Evolutionary conservation across 2,113 vertebrate genomes (phyloP).

Genomic region (Blennius ocellaris): DNA sequence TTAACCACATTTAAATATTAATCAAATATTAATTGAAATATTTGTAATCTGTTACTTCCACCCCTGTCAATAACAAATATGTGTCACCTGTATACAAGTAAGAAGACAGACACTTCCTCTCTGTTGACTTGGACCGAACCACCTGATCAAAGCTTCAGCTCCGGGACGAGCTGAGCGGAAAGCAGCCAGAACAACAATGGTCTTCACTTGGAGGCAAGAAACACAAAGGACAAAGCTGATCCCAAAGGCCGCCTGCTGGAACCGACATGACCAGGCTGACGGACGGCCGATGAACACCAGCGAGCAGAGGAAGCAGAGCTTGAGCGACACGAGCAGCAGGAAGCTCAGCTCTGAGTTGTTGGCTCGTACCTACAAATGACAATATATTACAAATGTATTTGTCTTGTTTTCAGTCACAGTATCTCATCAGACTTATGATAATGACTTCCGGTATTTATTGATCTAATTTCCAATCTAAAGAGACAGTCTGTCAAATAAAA

Average conservation of each 20-base stretch:
- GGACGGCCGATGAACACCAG: constrained; percentile 82
- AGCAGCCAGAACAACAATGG: constrained; percentile 81
- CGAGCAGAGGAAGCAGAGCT: constrained; percentile 82
- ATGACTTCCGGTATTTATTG: too few relatives aligned
- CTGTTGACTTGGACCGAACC: constrained; percentile 79
- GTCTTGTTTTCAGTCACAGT: too few relatives aligned
- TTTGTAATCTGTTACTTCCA: too few relatives aligned
- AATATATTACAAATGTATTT: too few relatives aligned
- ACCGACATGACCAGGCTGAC: constrained; percentile 74
- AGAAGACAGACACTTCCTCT: constrained; percentile 72
- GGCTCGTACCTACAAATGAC: constrained; percentile 67
- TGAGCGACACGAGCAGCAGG: constrained; percentile 78
- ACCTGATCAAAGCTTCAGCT: constrained; percentile 69
- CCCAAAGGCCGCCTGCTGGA: constrained; percentile 82
- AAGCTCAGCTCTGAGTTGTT: constrained; percentile 86
- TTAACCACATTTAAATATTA: too few relatives aligned
- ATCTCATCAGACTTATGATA: too few relatives aligned
- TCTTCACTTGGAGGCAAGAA: constrained; percentile 82
- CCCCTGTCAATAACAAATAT: neutral
- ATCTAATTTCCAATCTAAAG: too few relatives aligned
- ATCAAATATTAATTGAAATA: too few relatives aligned
- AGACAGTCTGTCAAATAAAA: too few relatives aligned
- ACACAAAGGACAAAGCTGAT: constrained; percentile 82
- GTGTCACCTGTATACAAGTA: constrained; percentile 62
- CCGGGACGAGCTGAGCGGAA: constrained; percentile 75